Evolutionary conservation across 1,140 invertebrate genomes (phyloP).

Genomic region (Zaprionus capensis): DNA sequence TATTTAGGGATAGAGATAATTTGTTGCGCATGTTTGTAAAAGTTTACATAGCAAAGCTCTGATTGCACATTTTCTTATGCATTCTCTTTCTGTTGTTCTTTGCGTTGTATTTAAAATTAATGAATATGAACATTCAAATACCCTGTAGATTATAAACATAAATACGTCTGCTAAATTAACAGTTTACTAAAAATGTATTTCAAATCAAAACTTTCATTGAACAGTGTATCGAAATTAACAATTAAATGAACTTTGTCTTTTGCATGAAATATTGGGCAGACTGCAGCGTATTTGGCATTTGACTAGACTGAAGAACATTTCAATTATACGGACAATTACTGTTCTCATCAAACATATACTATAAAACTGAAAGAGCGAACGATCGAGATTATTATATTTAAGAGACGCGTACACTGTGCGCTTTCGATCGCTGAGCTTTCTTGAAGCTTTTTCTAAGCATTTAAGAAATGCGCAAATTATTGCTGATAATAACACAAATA

Average conservation of each 20-base stretch:
- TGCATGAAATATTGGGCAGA: not conserved
- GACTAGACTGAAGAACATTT: not conserved
- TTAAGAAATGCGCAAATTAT: constrained; percentile 11
- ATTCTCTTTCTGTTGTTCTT: not conserved
- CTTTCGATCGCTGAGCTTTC: constrained; percentile 5
- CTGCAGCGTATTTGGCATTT: not conserved
- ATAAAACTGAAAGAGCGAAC: not conserved
- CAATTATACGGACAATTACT: not conserved
- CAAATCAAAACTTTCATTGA: no score
- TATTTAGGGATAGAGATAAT: not conserved
- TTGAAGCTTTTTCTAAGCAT: constrained; percentile 2
- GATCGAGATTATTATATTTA: not conserved
- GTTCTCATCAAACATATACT: not conserved
- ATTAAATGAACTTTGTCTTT: not conserved
- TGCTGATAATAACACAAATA: not conserved
- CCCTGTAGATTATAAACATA: no score
- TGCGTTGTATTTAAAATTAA: no score
- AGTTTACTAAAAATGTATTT: no score
- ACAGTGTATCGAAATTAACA: no score
- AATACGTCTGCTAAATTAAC: no score
- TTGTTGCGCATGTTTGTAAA: not conserved
- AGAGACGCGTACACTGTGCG: not conserved
- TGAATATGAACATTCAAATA: no score
- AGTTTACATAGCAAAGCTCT: not conserved
- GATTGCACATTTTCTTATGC: not conserved